Base-by-base conservation (phyloP, 2,888 invertebrate genomes). In the Latrodectus elegans region DNA sequence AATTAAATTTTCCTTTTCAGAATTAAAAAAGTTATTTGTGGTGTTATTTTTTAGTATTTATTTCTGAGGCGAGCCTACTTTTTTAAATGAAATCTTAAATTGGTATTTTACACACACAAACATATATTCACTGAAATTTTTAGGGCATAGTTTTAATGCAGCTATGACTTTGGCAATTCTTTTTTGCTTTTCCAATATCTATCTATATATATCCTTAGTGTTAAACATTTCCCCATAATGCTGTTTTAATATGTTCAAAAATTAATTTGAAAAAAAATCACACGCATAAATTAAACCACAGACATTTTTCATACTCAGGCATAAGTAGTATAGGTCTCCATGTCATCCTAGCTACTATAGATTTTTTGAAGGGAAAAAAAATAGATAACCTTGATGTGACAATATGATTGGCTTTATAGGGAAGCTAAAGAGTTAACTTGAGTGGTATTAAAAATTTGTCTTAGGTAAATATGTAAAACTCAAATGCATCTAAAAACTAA, bases 321-420 rank as follows among this genome's bases (percentile, higher is more conserved):
- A 87, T 87, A 87, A 76, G 76, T 87, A 87, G 86, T 38, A 49
- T 87, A 87, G 86, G 71, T 82, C 76, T 87, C 67, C 76, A 77
- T 86, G 86, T 82, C 80, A 81, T 80, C 75, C 78, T 77, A 87
- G 86, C 79, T 87, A 81, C 76, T 87, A 85, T 85, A 87, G 86
- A 68, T 55, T 81, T 87, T 86, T 82, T 76, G 67, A 11, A 82
- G 70, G 67, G 26, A 78, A 78, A 65, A 81, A 87, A 86, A 81
- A 86, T 81, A 87, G 80, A 49, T 87, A 81, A 81, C 77, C 81
- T 81, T 72, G 86, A 81, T 87, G 79, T 77, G 67, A 81, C 55
- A 12, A 53, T 67, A 68, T 52, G 60, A 82, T 82, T 75, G 74
- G 75, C 79, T 72, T 78, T 84, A 73, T 73, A 87, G 81, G 73